Base-by-base conservation (phyloP, 2,113 vertebrate species). In the Cephalopholis sonnerati region DNA sequence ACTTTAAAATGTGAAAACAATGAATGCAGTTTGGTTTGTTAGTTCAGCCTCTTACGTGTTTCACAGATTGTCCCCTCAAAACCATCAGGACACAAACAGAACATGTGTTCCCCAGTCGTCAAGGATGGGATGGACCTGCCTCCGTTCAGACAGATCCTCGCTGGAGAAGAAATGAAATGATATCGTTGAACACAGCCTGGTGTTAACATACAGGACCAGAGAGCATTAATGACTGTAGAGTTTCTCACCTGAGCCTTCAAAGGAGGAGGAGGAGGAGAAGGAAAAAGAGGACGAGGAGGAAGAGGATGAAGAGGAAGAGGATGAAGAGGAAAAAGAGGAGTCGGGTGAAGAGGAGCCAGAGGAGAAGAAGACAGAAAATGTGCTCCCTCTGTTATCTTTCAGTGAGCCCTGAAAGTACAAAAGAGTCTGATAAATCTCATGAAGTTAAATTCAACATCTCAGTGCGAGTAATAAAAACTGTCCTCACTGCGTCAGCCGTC, bases 11-110 rank as follows among this genome's bases (percentile, higher is more conserved):
- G 12, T 58, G 12, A 50, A 24, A 71, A 12, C 5, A 16, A 18
- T 25, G 4, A 54, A 51, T 13, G 0, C 48, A 20, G 0, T 5
- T 3, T 57, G 62, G 57, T 29, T 51, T 25, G 3, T 46, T 8
- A 2, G 27, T 3, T 3, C 0, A 32, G 63, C 12, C 29, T 32
- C 79, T 75, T 5, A 95, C 94, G 91, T 46, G 13, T 91, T 59
- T 94, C 93, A 85, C 94, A 95, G n/a, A 1, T 66, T 4, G 4
- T 41, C 17, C 95, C 94, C 10, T 66, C 72, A 24, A 91, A 94
- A 0, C 82, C 83, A 0, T 85, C 82, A 2, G 83, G 22, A 61
- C 94, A 95, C 69, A 89, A 1, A 55, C 94, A 95, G 46, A 92
- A 86, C 70, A 91, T 55, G 84, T 89, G 91, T 3, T 84, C 48